Evolutionary conservation across 2,797 vertebrate genomes (phyloP), one percentile per base, ranked within the genome.

Genomic region (Alfaro cultratus): DNA sequence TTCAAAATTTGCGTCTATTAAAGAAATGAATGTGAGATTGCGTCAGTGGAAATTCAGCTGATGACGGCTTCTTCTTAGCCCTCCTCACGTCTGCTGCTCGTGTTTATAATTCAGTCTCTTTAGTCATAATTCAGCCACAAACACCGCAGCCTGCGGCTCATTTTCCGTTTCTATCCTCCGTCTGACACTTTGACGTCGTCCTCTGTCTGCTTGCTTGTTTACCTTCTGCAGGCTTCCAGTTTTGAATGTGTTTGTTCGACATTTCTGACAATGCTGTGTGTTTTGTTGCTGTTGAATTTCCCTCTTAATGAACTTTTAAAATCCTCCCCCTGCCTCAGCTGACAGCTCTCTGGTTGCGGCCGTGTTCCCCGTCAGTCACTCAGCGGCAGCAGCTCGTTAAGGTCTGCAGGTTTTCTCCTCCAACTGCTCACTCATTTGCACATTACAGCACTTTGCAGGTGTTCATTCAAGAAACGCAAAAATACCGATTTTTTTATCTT

Each of bases 301-400:
- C 68, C 68, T 71, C 43, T 71, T 71, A 46, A 71, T 71, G 68
- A 71, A 71, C 68, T 71, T 70, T 70, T 72, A 46, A 21, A 72
- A 72, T 46, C 68, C 68, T 72, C 46, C 68, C 26, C 45, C 29
- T 10, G 68, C 43, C 45, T 72, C 68, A 10, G 68, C 68, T 72
- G 68, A 72, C 43, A 29, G 68, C 68, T 71, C 68, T 71, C 26
- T 71, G 41, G 68, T 70, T 70, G 39, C 39, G 11, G 67, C 23
- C 39, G 26, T 70, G 41, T 72, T 51, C 68, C 13, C 60, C 13
- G 51, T 76, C 10, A 55, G 13, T 55, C 23, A 70, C 36, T 67
- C 43, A 49, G 77, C 51, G n/a, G 51, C n/a, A 31, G 29, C 68
- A 72, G 68, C 68, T 72, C 43, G 6, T 72, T 72, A 46, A 72